Evolutionary conservation across 2,797 vertebrate genomes (phyloP).

Genomic region (Antrozous pallidus): DNA sequence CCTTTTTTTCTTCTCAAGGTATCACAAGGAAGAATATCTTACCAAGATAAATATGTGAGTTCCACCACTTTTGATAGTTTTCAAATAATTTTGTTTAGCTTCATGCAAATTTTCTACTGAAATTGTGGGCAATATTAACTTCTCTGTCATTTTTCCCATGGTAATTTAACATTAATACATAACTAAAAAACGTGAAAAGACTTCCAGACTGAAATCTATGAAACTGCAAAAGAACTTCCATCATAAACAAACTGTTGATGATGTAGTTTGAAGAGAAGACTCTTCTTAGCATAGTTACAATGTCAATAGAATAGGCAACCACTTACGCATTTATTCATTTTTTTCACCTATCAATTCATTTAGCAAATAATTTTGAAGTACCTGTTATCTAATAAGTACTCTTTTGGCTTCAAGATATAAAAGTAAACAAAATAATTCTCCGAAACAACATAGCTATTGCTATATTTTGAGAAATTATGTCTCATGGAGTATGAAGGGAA

Average conservation of each 20-base stretch:
- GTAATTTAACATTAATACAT: not conserved
- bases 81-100: not conserved
- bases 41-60: not conserved
- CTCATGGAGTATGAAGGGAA: not conserved
- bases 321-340: not conserved
- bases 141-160: not conserved
- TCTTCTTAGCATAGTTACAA: not conserved
- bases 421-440: not conserved
- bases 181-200: not conserved
- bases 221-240: not conserved
- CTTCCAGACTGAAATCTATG: not conserved
- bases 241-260: not conserved
- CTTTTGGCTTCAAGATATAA: not conserved
- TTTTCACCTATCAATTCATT: not conserved
- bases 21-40: not conserved
- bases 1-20: not conserved
- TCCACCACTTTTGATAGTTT: not conserved
- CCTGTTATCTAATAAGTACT: not conserved
- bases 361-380: not conserved
- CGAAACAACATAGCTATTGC: not conserved
- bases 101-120: not conserved
- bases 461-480: not conserved
- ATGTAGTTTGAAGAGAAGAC: not conserved
- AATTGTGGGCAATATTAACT: not conserved
- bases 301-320: not conserved